These are phyloP conservation scores for Microtus ochrogaster DNA, from an alignment of 2,113 vertebrate genomes.

Conservation along the genomic window DNA sequence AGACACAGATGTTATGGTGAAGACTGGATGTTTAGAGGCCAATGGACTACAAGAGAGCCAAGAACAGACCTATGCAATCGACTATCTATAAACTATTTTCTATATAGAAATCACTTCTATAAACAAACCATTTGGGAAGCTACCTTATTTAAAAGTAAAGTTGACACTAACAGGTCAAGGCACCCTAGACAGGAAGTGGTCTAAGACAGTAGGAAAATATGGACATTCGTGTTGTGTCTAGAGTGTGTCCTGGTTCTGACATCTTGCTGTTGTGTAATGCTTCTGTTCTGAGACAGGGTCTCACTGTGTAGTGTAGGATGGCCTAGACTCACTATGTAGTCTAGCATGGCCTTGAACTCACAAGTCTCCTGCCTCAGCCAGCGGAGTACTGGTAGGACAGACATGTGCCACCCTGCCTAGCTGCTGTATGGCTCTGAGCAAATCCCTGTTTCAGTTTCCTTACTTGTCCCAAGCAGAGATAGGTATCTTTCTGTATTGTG, in stretches of 20 bases:
- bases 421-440: not conserved
- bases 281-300: not conserved
- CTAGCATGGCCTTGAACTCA: not conserved
- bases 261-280: not conserved
- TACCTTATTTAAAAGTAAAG: slow-evolving; percentile 18
- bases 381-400: not conserved
- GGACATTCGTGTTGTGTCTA: not conserved
- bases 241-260: not conserved
- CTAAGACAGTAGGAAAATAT: not conserved
- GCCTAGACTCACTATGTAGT: not conserved
- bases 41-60: not conserved
- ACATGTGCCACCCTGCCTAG: not conserved
- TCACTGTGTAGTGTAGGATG: not conserved
- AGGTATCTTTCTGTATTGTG: not conserved
- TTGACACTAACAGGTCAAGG: not conserved
- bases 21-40: not conserved
- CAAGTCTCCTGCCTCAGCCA: not conserved
- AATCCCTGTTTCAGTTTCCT: not conserved
- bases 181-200: not conserved
- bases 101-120: not conserved
- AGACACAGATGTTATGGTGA: not conserved
- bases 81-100: not conserved
- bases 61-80: not conserved
- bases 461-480: slow-evolving; percentile 9
- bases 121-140: not conserved